These are phyloP conservation scores for Cerastis rubricosa DNA, from an alignment of 2,888 invertebrate genomes.

Conservation along the genomic window DNA sequence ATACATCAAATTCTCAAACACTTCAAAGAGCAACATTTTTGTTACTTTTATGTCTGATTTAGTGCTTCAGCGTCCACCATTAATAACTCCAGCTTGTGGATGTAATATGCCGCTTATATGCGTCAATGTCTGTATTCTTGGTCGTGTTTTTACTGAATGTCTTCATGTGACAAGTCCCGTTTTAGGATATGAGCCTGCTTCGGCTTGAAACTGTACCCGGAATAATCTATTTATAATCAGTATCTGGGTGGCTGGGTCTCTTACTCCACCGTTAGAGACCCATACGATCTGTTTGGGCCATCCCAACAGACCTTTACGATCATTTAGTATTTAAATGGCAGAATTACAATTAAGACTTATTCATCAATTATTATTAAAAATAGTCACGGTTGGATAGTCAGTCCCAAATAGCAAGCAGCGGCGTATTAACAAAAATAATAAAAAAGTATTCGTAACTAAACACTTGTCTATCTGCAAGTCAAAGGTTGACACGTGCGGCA, in stretches of 20 bases:
- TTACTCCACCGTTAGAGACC: neutral
- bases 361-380: neutral
- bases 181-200: conserved; percentile 8
- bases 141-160: conserved; percentile 15
- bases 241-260: neutral
- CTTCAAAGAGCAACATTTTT: conserved; percentile 56
- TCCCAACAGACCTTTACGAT: neutral
- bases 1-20: conserved; percentile 51
- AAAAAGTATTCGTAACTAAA: neutral
- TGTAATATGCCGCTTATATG: conserved; percentile 53
- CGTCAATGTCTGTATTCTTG: conserved; percentile 57
- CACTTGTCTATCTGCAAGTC: neutral
- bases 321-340: neutral
- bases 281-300: too few relatives aligned
- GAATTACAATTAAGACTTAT: neutral
- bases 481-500: too few relatives aligned
- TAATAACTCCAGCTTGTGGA: conserved; percentile 59
- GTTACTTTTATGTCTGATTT: conserved; percentile 61
- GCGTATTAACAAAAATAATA: neutral
- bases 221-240: neutral
- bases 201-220: neutral
- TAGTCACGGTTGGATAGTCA: neutral
- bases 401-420: neutral
- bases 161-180: conserved; percentile 31
- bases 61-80: conserved; percentile 57